A percentile compares a stretch with the other conserved stretches of the same genome.
phyloP scores from a whole-genome alignment of 2,797 vertebrate species.

The Pteropus rufus region DNA sequence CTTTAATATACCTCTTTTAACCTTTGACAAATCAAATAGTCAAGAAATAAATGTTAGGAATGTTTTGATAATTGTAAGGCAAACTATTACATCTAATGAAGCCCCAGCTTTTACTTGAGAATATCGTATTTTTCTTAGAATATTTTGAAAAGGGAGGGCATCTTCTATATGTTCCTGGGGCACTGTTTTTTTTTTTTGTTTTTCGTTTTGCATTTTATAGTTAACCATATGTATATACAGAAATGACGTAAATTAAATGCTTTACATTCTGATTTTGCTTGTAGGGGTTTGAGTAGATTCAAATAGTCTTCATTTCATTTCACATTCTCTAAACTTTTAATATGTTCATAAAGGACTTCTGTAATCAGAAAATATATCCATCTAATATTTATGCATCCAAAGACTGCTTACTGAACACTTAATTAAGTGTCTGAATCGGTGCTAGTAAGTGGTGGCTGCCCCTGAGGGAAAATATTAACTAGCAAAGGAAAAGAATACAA shows the following conservation, averaged over 20 bases:
- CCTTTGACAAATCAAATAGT: not conserved
- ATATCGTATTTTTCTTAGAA: not conserved
- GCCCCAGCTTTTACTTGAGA: not conserved
- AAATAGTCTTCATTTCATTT: not conserved
- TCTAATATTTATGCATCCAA: not conserved
- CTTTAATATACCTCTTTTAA: not conserved
- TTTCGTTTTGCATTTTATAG: not conserved
- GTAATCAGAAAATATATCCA: not conserved
- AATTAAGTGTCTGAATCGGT: not conserved
- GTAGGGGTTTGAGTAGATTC: not conserved
- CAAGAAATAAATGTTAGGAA: not conserved
- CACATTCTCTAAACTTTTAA: not conserved
- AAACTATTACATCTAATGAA: not conserved
- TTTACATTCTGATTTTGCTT: not conserved
- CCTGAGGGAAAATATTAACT: not conserved
- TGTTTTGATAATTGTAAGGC: not conserved
- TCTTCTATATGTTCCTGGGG: not conserved
- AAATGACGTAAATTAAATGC: not conserved
- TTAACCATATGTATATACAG: not conserved
- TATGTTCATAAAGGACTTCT: not conserved
- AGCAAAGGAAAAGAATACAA: conserved; percentile 3
- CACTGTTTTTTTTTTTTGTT: not conserved
- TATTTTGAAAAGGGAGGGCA: not conserved
- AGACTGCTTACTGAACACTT: not conserved
- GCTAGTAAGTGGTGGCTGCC: not conserved